These are phyloP conservation scores for Benitochromis conjunctus DNA, from an alignment of 2,113 vertebrate genomes.

Conservation along the genomic window DNA sequence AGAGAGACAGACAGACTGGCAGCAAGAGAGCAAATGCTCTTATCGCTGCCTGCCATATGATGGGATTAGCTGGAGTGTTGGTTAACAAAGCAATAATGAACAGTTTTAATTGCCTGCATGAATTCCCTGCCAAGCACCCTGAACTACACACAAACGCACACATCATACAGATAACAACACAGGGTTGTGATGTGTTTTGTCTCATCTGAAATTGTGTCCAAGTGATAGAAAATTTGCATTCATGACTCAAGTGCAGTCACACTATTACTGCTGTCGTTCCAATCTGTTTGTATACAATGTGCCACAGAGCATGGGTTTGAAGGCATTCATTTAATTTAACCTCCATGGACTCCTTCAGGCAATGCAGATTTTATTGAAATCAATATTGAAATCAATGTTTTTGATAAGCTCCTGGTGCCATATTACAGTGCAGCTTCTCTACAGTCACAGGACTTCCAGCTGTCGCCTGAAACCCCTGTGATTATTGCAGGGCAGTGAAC, in stretches of 20 bases:
- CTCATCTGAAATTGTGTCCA: neutral
- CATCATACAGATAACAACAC: neutral
- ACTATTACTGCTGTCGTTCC: neutral
- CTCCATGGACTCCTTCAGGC: neutral
- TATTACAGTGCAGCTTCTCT: neutral
- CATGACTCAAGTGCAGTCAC: neutral
- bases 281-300: neutral
- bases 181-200: neutral
- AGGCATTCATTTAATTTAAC: slow-evolving; percentile 2
- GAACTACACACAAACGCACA: slow-evolving; percentile 2
- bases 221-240: slow-evolving; percentile 26
- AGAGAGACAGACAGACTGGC: slow-evolving; percentile 50
- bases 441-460: neutral
- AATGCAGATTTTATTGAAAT: slow-evolving; percentile 22
- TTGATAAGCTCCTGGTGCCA: neutral
- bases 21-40: slow-evolving; percentile 48
- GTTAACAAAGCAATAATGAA: slow-evolving; percentile 70
- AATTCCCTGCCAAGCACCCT: slow-evolving; percentile 25
- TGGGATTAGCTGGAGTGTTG: slow-evolving; percentile 65
- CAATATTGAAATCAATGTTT: slow-evolving; percentile 11
- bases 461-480: neutral
- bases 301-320: neutral
- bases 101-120: slow-evolving; percentile 68
- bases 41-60: slow-evolving; percentile 67
- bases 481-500: neutral